phyloP scores from a whole-genome alignment of 2,113 vertebrate genomes.

The Oreotragus oreotragus region DNA sequence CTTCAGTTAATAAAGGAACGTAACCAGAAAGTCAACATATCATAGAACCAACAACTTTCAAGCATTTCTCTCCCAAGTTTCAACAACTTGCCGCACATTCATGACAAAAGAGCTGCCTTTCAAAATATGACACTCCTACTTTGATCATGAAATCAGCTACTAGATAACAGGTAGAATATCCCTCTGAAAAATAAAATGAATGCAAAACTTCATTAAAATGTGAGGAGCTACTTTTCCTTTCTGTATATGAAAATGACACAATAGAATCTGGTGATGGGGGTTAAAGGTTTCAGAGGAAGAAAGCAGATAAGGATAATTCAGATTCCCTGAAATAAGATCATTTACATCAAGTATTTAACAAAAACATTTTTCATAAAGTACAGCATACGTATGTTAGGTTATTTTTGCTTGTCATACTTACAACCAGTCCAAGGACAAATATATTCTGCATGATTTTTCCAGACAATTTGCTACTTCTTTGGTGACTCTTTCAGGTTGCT shows the following conservation, averaged over 20 bases:
- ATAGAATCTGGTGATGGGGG: background rate
- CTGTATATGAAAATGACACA: background rate
- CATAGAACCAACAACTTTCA: background rate
- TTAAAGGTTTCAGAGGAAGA: background rate
- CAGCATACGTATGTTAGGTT: background rate
- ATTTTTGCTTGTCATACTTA: background rate
- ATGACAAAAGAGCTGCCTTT: background rate
- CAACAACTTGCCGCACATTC: background rate
- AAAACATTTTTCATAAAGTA: background rate
- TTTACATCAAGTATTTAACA: background rate
- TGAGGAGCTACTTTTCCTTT: background rate
- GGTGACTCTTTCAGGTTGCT: background rate
- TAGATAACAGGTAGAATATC: background rate
- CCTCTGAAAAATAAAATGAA: background rate
- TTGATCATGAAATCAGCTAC: background rate
- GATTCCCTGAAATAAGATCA: background rate
- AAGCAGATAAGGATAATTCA: background rate
- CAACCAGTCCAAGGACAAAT: background rate
- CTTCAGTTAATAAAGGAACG: background rate
- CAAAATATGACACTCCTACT: background rate
- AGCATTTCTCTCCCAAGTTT: background rate
- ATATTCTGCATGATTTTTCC: background rate
- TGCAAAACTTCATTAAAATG: background rate
- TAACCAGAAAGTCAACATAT: background rate
- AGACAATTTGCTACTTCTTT: background rate